phyloP scores from a whole-genome alignment of 2,113 vertebrate species.

The Todiramphus chloris region DNA sequence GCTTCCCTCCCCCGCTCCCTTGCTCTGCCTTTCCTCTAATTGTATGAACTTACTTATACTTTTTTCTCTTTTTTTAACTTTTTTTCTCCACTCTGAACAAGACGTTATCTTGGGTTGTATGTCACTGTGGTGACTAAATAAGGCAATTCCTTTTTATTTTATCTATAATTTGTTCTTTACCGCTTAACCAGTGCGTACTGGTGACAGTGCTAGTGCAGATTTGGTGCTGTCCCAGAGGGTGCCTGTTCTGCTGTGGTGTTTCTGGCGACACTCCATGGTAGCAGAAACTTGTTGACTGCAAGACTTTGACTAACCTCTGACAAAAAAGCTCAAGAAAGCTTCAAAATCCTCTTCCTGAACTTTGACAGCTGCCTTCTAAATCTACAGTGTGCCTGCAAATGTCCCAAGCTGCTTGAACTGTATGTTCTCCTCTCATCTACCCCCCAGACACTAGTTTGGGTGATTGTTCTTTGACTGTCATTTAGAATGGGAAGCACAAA shows the following conservation, averaged over 20 bases:
- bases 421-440: background rate
- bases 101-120: background rate
- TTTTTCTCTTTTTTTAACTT: background rate
- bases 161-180: background rate
- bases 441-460: background rate
- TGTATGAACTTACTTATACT: background rate
- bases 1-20: fast-evolving
- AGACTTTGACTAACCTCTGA: background rate
- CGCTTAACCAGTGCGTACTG: background rate
- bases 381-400: background rate
- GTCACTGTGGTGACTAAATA: background rate
- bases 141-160: background rate
- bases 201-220: background rate
- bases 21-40: background rate
- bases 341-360: background rate
- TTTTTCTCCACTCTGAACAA: background rate
- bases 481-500: background rate
- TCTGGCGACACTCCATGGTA: background rate
- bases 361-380: background rate
- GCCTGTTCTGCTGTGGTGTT: background rate
- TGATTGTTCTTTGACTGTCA: background rate
- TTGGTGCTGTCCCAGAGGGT: background rate
- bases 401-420: background rate
- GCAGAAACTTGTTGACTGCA: background rate
- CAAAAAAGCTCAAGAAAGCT: background rate